phyloP scores from a whole-genome alignment of 2,113 vertebrate species.

The Odobenus rosmarus region DNA sequence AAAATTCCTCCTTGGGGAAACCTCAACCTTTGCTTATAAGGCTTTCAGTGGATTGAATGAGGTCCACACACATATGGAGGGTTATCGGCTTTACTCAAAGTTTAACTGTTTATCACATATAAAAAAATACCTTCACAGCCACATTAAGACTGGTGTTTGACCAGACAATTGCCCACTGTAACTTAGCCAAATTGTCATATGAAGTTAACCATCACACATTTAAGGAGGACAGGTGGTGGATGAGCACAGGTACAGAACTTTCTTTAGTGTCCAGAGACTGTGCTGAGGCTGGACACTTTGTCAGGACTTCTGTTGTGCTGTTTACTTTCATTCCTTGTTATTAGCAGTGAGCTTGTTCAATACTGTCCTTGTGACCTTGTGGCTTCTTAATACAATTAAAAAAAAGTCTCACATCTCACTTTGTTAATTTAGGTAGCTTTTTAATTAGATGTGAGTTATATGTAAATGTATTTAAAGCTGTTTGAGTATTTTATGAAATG shows the following conservation, averaged over 20 bases:
- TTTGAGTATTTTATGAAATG: conserved; percentile 3
- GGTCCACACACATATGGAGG: not conserved
- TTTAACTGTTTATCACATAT: not conserved
- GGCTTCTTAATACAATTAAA: not conserved
- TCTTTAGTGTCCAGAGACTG: not conserved
- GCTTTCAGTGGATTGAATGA: not conserved
- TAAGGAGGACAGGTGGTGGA: not conserved
- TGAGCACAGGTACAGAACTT: not conserved
- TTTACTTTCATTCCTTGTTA: not conserved
- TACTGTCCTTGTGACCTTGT: not conserved
- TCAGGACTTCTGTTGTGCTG: not conserved
- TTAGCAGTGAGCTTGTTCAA: not conserved
- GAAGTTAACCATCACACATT: not conserved
- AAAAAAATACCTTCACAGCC: not conserved
- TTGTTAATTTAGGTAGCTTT: not conserved
- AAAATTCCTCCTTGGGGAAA: not conserved
- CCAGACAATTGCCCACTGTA: not conserved
- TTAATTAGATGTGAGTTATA: not conserved
- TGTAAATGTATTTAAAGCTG: not conserved
- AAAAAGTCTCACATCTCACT: not conserved
- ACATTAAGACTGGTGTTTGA: not conserved
- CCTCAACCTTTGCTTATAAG: not conserved
- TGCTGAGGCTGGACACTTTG: not conserved
- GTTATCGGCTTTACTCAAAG: not conserved
- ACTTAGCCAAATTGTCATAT: not conserved